Evolutionary conservation across 2,888 invertebrate genomes (phyloP).

Genomic region (Agrochola lota): DNA sequence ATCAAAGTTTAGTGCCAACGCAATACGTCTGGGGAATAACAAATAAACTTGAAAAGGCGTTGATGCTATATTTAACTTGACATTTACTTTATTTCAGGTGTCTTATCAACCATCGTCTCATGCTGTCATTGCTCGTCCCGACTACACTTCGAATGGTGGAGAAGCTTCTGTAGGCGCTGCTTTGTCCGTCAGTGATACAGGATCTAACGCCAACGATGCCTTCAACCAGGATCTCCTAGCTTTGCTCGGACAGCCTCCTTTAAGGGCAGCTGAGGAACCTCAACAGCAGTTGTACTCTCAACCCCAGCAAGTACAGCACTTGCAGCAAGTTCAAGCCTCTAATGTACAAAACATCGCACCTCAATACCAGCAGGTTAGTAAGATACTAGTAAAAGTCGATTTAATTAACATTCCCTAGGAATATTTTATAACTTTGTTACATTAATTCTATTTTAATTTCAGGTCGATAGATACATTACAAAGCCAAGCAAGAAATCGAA

Average conservation of each 20-base stretch:
- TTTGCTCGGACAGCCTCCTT: conserved; percentile 78
- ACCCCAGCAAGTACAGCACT: conserved; percentile 76
- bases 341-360: conserved; percentile 76
- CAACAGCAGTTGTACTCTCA: conserved; percentile 74
- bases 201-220: conserved; percentile 72
- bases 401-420: not conserved
- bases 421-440: not conserved
- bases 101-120: conserved; percentile 83
- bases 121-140: conserved; percentile 86
- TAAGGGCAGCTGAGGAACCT: conserved; percentile 77
- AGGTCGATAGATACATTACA: conserved; percentile 86
- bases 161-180: conserved; percentile 88
- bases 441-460: conserved; percentile 63
- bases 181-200: conserved; percentile 84
- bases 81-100: conserved; percentile 73
- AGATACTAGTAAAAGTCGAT: not conserved
- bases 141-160: conserved; percentile 83
- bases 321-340: conserved; percentile 78
- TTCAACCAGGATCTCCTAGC: conserved; percentile 84
- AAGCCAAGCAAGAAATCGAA: conserved; percentile 87
- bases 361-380: conserved; percentile 80
- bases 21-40: conserved; percentile 10
- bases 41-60: not conserved
- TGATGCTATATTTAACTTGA: conserved; percentile 5
- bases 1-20: conserved; percentile 2